Conservation (phyloP, 1,140 invertebrate species). For the Elymnias hypermnestra region DNA sequence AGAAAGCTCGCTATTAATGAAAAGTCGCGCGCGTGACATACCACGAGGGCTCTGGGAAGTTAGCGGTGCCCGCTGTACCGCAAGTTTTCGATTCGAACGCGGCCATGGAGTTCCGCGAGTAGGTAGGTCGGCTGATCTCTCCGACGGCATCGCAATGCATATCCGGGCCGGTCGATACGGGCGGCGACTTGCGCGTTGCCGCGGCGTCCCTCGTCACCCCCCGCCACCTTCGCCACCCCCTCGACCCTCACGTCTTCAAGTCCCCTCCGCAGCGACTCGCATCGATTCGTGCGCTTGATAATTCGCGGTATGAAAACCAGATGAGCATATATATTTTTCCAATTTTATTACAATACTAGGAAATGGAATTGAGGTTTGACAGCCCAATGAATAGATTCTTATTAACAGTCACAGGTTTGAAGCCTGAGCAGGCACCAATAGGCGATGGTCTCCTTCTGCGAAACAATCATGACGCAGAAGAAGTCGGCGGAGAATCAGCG, state of each 20-base stretch:
- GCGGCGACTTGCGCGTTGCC: constrained; percentile 63
- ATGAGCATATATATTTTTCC: too few relatives aligned
- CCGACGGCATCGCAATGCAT: constrained; percentile 63
- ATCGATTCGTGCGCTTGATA: constrained; percentile 67
- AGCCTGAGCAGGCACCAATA: too few relatives aligned
- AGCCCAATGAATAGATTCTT: too few relatives aligned
- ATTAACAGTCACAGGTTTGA: too few relatives aligned
- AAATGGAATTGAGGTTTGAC: too few relatives aligned
- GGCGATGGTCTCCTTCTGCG: too few relatives aligned
- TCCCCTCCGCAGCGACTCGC: constrained; percentile 49
- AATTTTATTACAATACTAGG: too few relatives aligned
- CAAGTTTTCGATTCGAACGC: constrained; percentile 38
- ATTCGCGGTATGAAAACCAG: too few relatives aligned
- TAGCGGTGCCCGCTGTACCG: constrained; percentile 21
- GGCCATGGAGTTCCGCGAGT: constrained; percentile 43
- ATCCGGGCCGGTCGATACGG: constrained; percentile 70
- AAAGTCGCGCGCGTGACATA: constrained; percentile 24
- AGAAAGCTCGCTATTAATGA: constrained; percentile 11
- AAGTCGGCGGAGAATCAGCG: too few relatives aligned
- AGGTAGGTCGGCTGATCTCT: constrained; percentile 61
- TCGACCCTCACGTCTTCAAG: constrained; percentile 45
- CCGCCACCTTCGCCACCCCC: constrained; percentile 30
- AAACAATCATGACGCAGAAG: too few relatives aligned
- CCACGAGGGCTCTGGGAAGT: constrained; percentile 20
- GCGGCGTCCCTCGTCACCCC: constrained; percentile 43